Percentiles rank a stretch among this genome's conserved stretches.
These are phyloP conservation scores for Apostichopus japonicus DNA, from an alignment of 35 echinoderm and acorn worm species.

Conservation along the genomic window DNA sequence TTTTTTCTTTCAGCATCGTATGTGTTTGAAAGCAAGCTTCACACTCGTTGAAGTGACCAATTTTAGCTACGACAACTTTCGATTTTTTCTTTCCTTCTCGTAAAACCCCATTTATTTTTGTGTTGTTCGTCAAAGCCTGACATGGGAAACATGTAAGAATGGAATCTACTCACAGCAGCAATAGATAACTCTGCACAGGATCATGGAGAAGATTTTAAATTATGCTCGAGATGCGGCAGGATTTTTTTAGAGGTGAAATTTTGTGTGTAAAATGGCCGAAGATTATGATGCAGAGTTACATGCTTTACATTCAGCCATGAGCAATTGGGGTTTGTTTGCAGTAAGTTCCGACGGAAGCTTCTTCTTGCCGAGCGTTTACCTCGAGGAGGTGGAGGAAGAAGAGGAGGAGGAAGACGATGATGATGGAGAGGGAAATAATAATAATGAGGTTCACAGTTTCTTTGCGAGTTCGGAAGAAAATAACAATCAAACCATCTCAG, in stretches of 20 bases:
- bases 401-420: background rate
- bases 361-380: slow-evolving; percentile 20
- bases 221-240: background rate
- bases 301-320: slow-evolving; percentile 20
- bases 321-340: slow-evolving; percentile 5
- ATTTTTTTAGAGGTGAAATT: background rate
- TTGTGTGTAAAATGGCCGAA: background rate
- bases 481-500: background rate
- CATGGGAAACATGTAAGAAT: slow-evolving; percentile 4
- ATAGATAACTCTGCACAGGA: background rate
- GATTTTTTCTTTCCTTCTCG: background rate
- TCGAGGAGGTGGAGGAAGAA: slow-evolving; percentile 10
- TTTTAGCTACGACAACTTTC: background rate
- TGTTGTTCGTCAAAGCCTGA: background rate
- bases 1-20: background rate
- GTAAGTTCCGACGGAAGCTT: background rate
- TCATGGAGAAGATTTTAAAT: slow-evolving; percentile 5
- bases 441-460: background rate
- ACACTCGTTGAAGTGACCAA: background rate
- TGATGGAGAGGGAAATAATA: background rate
- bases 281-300: slow-evolving; percentile 18
- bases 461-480: background rate
- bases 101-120: background rate
- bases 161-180: background rate
- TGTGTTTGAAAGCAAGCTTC: background rate